Base-by-base conservation (phyloP, 2,888 invertebrate genomes). In the Drosophila flavopinicola region DNA sequence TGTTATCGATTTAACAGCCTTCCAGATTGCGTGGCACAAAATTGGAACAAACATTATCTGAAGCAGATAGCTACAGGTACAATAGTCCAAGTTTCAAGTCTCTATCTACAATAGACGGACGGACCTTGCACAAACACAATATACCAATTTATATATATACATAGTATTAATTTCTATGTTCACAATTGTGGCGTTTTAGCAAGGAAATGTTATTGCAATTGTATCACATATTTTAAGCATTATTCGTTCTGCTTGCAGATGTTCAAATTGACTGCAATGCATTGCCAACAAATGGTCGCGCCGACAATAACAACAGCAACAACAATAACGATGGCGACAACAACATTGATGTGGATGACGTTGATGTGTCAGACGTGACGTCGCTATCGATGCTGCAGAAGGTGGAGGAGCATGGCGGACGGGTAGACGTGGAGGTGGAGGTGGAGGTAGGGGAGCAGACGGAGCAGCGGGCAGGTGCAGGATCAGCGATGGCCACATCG, bases 181-280 rank as follows among this genome's bases (percentile, higher is more conserved):
- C n/a, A n/a, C n/a, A n/a, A n/a, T n/a, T n/a, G n/a, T n/a, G n/a
- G n/a, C n/a, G n/a, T n/a, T n/a, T n/a, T n/a, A n/a, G n/a, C n/a
- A n/a, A n/a, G n/a, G n/a, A n/a, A n/a, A n/a, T 20, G 20, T 20
- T 2, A 15, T 0, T 23, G 1, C 6, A 9, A 23, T 10, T 33
- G 11, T 9, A 1, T 17, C 44, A 27, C 42, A 15, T 13, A 5
- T 29, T 13, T 45, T 17, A 15, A 15, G 17, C 6, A 25, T 23
- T 27, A n/a, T 42, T 42, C 6, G 5, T 29, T 15, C 20, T 11
- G 7, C 0, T 45, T 45, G 24, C 69, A 89, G 86, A 76, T 72
- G 85, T 75, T 56, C 79, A 78, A 73, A 78, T 87, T 71, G 80
- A 87, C 78, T 79, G 70, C 32, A 84, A 76, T 60, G 70, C 75